Base-by-base conservation (phyloP, 1,140 invertebrate species). In the Drosophila funebris region DNA sequence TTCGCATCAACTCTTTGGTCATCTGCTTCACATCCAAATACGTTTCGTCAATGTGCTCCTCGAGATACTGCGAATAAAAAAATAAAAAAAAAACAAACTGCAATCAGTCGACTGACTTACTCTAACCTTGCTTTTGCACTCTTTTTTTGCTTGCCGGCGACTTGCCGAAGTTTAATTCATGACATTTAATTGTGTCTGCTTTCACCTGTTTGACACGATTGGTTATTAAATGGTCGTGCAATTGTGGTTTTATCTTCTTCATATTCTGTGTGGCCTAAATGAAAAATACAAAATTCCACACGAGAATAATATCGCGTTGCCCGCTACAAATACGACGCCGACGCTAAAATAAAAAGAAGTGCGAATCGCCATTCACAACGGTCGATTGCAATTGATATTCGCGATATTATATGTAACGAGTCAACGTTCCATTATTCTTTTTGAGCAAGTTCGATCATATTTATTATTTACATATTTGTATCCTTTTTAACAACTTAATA, bases 11-110 rank as follows among this genome's bases (percentile, higher is more conserved):
- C 74, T 94, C 93, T 85, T 95, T 94, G 72, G 95, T 94, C 95
- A 96, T 96, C 87, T 94, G 94, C 76, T 94, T 94, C 27, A 96
- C 94, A 93, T 96, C 95, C 56, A 96, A 93, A 75, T 94, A 95
- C 1, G 94, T 94, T 87, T 95, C 94, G 71, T 95, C 94, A 69
- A 95, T 94, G 92, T 95, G 95, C 76, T 95, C 95, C 63, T 94
- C 94, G 39, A 96, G 92, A 88, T 95, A 95, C 93, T 95, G 39
- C 3, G n/a, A n/a, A n/a, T n/a, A n/a, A n/a, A n/a, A 52, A 44
- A 7, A 18, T 6, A 33, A 71, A 16, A 13, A 0, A 39, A 64
- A 50, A 48, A 16, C 24, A 61, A 57, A 33, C 48, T 41, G 44
- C 37, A 37, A 6, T 56, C 27, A 37, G 5, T 50, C 27, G 37